Evolutionary conservation across 2,113 vertebrate genomes (phyloP).

Genomic region (Ascaphus truei): DNA sequence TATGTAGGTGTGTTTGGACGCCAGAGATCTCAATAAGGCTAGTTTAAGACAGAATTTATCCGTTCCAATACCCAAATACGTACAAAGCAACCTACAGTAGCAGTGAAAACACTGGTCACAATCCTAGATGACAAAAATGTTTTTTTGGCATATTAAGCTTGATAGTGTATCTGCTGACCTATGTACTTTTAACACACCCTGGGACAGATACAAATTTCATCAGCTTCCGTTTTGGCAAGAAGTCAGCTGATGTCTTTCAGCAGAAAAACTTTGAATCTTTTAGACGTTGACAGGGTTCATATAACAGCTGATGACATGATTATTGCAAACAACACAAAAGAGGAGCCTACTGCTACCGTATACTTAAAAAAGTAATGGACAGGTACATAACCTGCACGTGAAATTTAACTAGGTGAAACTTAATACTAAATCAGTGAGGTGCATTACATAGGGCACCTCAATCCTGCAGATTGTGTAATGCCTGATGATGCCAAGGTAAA

Average conservation of each 20-base stretch:
- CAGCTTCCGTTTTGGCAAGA: too few species aligned
- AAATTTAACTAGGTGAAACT: too few species aligned
- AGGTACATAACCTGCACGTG: too few species aligned
- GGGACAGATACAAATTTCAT: too few species aligned
- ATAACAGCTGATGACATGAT: background rate
- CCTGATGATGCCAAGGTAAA: too few species aligned
- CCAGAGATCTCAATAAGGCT: background rate
- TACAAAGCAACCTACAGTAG: background rate
- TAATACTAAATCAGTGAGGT: too few species aligned
- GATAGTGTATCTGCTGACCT: background rate
- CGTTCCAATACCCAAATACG: background rate
- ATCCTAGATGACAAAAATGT: background rate
- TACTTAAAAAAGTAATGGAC: too few species aligned
- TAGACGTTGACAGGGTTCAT: background rate
- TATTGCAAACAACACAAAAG: background rate
- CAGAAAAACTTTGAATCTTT: background rate
- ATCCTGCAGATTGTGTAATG: too few species aligned
- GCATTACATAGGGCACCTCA: too few species aligned
- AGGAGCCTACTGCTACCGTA: background rate
- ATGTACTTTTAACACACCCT: background rate
- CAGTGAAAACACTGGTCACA: background rate
- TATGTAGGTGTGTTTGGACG: background rate
- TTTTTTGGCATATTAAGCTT: too few species aligned
- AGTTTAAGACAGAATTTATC: background rate
- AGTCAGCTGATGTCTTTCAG: too few species aligned